A percentile compares a stretch with the other conserved stretches of the same genome.
Evolutionary conservation across 2,888 invertebrate genomes (phyloP).

Genomic region (Amphipyra berbera): DNA sequence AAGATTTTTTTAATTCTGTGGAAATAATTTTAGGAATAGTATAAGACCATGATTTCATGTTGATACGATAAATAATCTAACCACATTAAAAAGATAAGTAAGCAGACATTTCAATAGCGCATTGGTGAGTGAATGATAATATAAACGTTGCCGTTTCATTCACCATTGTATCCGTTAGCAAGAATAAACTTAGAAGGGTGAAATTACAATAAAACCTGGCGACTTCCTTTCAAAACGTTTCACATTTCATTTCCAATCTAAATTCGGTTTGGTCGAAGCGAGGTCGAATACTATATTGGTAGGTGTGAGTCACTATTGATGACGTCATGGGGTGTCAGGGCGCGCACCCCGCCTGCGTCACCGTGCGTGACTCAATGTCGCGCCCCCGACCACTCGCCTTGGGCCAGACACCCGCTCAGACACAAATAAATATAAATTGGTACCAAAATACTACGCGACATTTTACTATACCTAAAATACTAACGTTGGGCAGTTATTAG

Average conservation of each 20-base stretch:
- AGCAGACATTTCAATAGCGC: background rate
- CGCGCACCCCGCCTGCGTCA: conserved; percentile 75
- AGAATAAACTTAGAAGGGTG: conserved; percentile 53
- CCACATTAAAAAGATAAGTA: conserved; percentile 12
- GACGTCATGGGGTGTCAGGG: conserved; percentile 80
- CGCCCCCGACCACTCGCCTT: conserved; percentile 64
- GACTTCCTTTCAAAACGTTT: conserved; percentile 55
- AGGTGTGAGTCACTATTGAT: conserved; percentile 74
- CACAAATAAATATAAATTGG: conserved; percentile 70
- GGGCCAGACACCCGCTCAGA: conserved; percentile 67
- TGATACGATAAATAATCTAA: conserved; percentile 20
- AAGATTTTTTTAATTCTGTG: too few species aligned
- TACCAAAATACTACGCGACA: conserved; percentile 56
- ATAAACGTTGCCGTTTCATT: conserved; percentile 23
- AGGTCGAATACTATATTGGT: conserved; percentile 69
- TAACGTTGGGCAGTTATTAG: conserved; percentile 1
- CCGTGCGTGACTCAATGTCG: conserved; percentile 76
- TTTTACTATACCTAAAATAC: conserved; percentile 20
- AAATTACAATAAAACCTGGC: conserved; percentile 58
- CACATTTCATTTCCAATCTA: conserved; percentile 56
- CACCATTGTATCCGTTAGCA: conserved; percentile 20
- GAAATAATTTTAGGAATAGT: background rate
- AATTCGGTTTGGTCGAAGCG: conserved; percentile 50
- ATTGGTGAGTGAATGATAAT: conserved; percentile 4
- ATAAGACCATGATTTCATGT: conserved; percentile 33